Conservation (phyloP, 1,140 invertebrate genomes). For the Portunus trituberculatus region DNA sequence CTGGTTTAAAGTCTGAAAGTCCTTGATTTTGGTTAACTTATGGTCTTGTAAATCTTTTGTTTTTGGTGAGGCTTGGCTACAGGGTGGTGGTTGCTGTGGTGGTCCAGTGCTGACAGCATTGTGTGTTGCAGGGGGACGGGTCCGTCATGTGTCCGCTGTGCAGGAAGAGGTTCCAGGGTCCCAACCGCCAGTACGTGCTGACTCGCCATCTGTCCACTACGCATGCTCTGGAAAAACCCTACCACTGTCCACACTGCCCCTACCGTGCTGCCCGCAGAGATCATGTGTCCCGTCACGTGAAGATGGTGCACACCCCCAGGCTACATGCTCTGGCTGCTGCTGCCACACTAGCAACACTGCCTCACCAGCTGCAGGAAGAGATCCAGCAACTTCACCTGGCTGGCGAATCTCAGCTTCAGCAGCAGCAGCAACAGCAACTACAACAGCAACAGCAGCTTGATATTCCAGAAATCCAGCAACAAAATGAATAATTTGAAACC, state of each 20-base stretch:
- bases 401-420: neutral
- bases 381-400: slow-evolving; percentile 41
- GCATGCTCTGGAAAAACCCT: slow-evolving; percentile 74
- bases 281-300: slow-evolving; percentile 75
- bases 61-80: neutral
- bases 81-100: slow-evolving; percentile 48
- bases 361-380: slow-evolving; percentile 60
- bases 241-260: slow-evolving; percentile 81
- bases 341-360: slow-evolving; percentile 67
- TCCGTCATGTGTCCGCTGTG: slow-evolving; percentile 76
- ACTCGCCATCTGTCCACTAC: slow-evolving; percentile 73
- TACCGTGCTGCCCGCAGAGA: slow-evolving; percentile 78
- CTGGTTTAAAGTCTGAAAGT: neutral
- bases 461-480: slow-evolving; percentile 49
- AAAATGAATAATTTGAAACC: slow-evolving; percentile 42
- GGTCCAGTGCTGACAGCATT: slow-evolving; percentile 71
- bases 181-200: slow-evolving; percentile 76
- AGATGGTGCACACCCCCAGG: slow-evolving; percentile 74
- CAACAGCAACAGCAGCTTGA: slow-evolving; percentile 3
- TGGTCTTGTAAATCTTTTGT: neutral
- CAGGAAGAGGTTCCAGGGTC: slow-evolving; percentile 75
- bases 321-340: slow-evolving; percentile 71
- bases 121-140: slow-evolving; percentile 71
- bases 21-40: neutral
- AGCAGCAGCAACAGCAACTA: neutral